Conservation (phyloP, 92 coral and sea anemone species). For the Epizoanthus fatuus region DNA sequence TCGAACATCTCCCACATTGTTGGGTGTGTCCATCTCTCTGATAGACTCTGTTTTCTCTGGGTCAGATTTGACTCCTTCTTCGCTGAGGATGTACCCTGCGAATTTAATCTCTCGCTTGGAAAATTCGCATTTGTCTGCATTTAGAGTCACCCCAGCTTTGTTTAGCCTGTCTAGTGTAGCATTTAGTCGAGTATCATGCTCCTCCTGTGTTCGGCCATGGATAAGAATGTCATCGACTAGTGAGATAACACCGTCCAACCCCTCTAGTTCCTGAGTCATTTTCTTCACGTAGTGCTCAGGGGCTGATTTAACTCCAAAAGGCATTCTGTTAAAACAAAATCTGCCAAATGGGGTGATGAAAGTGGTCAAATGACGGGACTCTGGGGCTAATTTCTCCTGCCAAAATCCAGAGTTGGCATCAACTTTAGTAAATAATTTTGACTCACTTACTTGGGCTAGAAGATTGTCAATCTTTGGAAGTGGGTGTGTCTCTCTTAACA, state of each 20-base stretch:
- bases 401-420: conserved; percentile 66
- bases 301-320: conserved; percentile 66
- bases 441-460: conserved; percentile 64
- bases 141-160: conserved; percentile 52
- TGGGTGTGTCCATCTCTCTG: conserved; percentile 42
- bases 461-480: conserved; percentile 63
- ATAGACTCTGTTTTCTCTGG: conserved; percentile 47
- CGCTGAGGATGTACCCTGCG: conserved; percentile 41
- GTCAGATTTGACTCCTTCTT: conserved; percentile 40
- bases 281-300: conserved; percentile 62
- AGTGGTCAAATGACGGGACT: conserved; percentile 54
- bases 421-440: conserved; percentile 51
- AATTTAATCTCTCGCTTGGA: conserved; percentile 46
- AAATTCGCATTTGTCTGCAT: conserved; percentile 64
- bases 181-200: conserved; percentile 49
- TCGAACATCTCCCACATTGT: conserved; percentile 36
- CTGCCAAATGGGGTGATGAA: conserved; percentile 69
- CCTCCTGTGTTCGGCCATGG: conserved; percentile 53
- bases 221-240: conserved; percentile 46
- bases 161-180: conserved; percentile 41
- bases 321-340: conserved; percentile 58
- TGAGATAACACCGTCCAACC: conserved; percentile 48
- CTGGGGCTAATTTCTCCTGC: conserved; percentile 57
- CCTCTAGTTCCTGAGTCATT: conserved; percentile 51
- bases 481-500: conserved; percentile 56